Conservation (phyloP, 2,797 vertebrate genomes). For the Ctenopoma kingsleyae region DNA sequence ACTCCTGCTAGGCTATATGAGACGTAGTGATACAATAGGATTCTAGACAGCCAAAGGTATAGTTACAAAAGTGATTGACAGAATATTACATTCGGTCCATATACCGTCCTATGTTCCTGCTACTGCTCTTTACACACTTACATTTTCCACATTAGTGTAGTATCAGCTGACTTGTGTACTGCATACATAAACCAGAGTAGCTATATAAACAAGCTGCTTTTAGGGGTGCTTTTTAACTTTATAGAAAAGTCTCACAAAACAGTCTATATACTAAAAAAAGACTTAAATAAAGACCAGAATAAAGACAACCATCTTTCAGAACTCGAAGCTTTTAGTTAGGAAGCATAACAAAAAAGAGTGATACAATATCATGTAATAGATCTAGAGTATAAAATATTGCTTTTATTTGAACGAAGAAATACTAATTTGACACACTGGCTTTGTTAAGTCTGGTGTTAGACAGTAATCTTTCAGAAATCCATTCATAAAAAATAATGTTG, state of each 20-base stretch:
- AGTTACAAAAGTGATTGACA: slow-evolving; percentile 41
- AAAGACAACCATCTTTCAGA: background rate
- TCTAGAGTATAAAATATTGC: background rate
- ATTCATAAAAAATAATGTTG: slow-evolving; percentile 5
- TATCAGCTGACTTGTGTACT: background rate
- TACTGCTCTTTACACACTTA: slow-evolving; percentile 11
- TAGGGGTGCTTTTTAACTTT: background rate
- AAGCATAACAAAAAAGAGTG: background rate
- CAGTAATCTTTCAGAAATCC: slow-evolving; percentile 4
- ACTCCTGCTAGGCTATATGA: slow-evolving; percentile 22
- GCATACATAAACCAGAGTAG: background rate
- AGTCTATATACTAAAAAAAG: too few species aligned
- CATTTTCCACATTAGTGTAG: slow-evolving; percentile 24
- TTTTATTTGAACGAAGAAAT: background rate
- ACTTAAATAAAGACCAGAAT: too few species aligned
- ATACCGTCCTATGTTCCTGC: background rate
- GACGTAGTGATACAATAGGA: slow-evolving; percentile 29
- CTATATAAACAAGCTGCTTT: background rate
- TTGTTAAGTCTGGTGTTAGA: background rate
- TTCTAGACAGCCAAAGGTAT: slow-evolving; percentile 47
- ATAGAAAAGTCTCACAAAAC: background rate
- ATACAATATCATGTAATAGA: background rate
- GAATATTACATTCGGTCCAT: slow-evolving; percentile 25
- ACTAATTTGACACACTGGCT: slow-evolving; percentile 1
- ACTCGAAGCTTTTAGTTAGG: background rate